Evolutionary conservation across 2,797 vertebrate species (phyloP).

Genomic region (Cynopterus sphinx): DNA sequence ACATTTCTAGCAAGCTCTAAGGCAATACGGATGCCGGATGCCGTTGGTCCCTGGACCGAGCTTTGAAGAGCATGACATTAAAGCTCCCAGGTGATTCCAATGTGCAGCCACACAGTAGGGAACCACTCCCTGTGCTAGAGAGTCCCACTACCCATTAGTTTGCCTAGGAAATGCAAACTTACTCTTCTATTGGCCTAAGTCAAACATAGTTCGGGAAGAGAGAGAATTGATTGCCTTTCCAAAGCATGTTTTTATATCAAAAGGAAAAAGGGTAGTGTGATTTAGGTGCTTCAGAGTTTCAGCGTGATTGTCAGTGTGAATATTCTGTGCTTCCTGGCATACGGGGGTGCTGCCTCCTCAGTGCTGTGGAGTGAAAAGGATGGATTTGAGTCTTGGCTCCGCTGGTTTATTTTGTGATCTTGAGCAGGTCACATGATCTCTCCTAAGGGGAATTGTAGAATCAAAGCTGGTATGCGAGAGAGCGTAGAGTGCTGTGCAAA

Average conservation of each 20-base stretch:
- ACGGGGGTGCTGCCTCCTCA: background rate
- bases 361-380: background rate
- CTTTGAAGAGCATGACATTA: background rate
- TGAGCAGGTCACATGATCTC: background rate
- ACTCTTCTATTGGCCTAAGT: background rate
- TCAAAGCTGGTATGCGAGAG: background rate
- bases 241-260: background rate
- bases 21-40: no score
- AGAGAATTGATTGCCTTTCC: background rate
- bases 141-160: background rate
- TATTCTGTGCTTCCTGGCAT: background rate
- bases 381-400: background rate
- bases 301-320: fast-evolving
- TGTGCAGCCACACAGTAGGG: background rate
- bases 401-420: fast-evolving
- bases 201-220: background rate
- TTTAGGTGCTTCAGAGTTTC: background rate
- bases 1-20: background rate
- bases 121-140: background rate
- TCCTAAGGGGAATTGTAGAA: background rate
- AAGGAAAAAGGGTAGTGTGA: background rate
- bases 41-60: background rate
- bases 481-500: background rate
- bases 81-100: background rate
- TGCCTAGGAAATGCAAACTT: background rate